Conservation (phyloP, 2,888 invertebrate species). For the Archips crataeganus region DNA sequence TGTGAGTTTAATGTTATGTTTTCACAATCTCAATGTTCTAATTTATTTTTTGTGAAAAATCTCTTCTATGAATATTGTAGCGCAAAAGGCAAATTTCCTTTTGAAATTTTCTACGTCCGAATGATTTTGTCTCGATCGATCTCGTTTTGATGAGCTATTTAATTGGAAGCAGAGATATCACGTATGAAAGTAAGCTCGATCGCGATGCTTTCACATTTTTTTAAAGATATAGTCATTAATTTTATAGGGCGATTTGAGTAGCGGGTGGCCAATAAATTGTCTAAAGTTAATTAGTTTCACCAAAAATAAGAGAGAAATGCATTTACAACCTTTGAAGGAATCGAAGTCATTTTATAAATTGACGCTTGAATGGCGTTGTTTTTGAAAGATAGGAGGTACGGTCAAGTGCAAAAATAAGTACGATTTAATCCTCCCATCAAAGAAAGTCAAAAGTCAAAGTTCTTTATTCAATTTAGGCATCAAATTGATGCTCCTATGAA, state of each 20-base stretch:
- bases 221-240: constrained; percentile 18
- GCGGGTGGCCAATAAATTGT: constrained; percentile 3
- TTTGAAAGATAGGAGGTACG: too few species aligned
- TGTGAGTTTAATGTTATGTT: too few species aligned
- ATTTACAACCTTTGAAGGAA: not conserved
- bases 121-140: not conserved
- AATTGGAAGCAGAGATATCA: constrained; percentile 21
- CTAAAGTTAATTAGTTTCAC: not conserved
- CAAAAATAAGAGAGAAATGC: not conserved
- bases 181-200: constrained; percentile 26
- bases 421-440: too few species aligned
- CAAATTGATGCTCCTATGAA: too few species aligned
- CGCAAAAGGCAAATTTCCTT: not conserved
- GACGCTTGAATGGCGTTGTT: not conserved
- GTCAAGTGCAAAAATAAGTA: too few species aligned
- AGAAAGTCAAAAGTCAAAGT: too few species aligned
- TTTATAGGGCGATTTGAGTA: constrained; percentile 19
- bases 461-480: too few species aligned
- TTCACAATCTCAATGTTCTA: too few species aligned
- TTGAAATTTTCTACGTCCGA: not conserved
- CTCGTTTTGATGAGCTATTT: constrained; percentile 22
- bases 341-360: constrained; percentile 2
- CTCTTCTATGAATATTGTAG: too few species aligned
- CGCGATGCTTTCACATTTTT: constrained; percentile 38
- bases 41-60: too few species aligned